Conservation (phyloP, 2,113 vertebrate genomes). For the Pelodiscus sinensis region DNA sequence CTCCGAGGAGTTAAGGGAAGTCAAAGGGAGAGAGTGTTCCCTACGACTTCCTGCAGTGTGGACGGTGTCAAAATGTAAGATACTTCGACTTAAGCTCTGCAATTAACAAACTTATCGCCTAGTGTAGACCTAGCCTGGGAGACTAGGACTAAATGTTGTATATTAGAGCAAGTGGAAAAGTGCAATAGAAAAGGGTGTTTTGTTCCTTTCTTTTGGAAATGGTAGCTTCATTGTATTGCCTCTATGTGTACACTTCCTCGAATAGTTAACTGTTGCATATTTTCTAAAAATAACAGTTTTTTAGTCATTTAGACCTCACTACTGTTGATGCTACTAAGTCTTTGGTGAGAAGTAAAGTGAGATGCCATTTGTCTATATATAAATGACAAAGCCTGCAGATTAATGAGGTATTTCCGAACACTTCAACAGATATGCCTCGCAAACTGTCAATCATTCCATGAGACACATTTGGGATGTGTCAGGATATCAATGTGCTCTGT, state of each 20-base stretch:
- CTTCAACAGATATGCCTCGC: rapidly evolving
- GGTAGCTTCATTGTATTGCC: not conserved
- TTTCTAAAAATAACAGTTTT: not conserved
- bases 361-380: not conserved
- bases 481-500: rapidly evolving
- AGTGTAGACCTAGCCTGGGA: no score
- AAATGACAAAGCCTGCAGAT: not conserved
- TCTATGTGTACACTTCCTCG: not conserved
- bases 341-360: not conserved
- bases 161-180: not conserved
- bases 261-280: not conserved
- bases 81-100: no score
- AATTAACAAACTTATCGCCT: no score
- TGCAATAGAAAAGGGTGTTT: not conserved
- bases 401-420: not conserved
- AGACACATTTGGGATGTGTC: not conserved
- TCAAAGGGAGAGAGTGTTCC: no score
- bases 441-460: not conserved
- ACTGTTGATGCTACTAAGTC: not conserved
- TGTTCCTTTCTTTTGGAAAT: constrained; percentile 12
- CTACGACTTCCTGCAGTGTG: no score
- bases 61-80: no score
- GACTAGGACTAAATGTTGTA: not conserved
- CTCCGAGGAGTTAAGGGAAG: no score
- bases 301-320: not conserved